Evolutionary conservation across 2,797 vertebrate species (phyloP).

Genomic region (Sandelia bainsii): DNA sequence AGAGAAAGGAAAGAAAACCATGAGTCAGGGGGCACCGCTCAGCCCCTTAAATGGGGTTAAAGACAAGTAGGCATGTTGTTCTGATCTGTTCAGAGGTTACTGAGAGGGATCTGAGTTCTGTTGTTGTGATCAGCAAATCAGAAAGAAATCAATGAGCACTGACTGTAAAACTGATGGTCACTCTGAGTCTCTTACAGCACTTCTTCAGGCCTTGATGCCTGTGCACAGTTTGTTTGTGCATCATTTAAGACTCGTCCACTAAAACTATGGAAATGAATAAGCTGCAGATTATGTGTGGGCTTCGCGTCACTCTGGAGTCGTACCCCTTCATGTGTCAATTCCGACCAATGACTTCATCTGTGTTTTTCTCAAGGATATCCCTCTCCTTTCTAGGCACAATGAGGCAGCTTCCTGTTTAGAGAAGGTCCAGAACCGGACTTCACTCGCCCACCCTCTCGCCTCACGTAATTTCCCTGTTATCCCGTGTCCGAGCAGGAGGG

Average conservation of each 20-base stretch:
- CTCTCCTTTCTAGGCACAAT: slow-evolving; percentile 85
- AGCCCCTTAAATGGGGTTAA: no score
- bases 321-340: slow-evolving; percentile 48
- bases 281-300: slow-evolving; percentile 18
- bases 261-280: slow-evolving; percentile 52
- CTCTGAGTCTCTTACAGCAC: no score
- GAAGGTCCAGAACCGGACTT: slow-evolving; percentile 53
- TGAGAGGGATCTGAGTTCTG: no score
- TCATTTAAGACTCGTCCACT: background rate
- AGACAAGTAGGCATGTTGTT: no score
- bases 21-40: slow-evolving; percentile 14
- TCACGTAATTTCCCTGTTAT: slow-evolving; percentile 57
- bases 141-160: no score
- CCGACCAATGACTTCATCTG: slow-evolving; percentile 80
- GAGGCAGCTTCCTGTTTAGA: slow-evolving; percentile 86
- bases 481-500: background rate
- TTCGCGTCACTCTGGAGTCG: slow-evolving; percentile 53
- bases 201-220: no score
- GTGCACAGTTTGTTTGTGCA: no score
- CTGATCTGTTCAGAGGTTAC: no score
- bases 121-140: no score
- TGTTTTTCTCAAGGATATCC: slow-evolving; percentile 86
- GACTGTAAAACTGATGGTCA: no score
- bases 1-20: slow-evolving; percentile 17
- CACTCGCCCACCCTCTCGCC: slow-evolving; percentile 29